phyloP scores from a whole-genome alignment of 2,797 vertebrate species.

The Urocyon cinereoargenteus region DNA sequence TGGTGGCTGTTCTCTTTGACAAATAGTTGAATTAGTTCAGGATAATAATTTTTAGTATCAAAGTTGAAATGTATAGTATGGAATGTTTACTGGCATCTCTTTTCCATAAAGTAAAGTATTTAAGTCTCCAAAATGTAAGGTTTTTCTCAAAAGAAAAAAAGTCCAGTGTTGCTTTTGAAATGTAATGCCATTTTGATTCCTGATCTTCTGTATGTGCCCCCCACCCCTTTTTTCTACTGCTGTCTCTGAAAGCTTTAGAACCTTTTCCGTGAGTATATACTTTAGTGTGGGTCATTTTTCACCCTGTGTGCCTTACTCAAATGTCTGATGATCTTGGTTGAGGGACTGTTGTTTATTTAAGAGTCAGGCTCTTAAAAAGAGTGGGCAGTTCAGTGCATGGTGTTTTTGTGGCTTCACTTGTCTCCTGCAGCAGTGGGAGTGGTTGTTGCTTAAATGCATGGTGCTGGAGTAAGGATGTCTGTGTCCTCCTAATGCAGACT shows the following conservation, averaged over 20 bases:
- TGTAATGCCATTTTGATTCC: neutral
- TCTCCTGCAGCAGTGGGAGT: neutral
- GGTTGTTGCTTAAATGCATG: neutral
- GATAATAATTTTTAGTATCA: conserved; percentile 45
- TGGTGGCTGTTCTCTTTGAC: neutral
- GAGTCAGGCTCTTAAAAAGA: conserved; percentile 23
- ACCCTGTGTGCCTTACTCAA: neutral
- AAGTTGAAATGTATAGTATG: neutral
- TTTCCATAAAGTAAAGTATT: neutral
- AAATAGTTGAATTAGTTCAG: conserved; percentile 29
- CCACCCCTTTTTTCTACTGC: neutral
- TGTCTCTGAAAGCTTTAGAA: neutral
- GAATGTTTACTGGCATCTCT: conserved; percentile 10
- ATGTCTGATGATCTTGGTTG: conserved; percentile 1
- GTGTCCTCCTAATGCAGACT: neutral
- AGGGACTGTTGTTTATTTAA: conserved; percentile 11
- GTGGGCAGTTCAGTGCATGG: neutral
- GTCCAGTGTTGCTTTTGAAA: conserved; percentile 15
- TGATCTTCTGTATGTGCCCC: neutral
- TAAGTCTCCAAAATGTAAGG: neutral
- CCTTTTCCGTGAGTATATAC: neutral
- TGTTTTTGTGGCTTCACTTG: conserved; percentile 31
- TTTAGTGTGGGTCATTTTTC: neutral
- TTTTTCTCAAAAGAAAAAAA: conserved; percentile 41
- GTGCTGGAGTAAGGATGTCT: neutral